Evolutionary conservation across 2,113 vertebrate genomes (phyloP), one percentile per base, ranked within the genome.

Genomic region (Phodopus roborovskii): DNA sequence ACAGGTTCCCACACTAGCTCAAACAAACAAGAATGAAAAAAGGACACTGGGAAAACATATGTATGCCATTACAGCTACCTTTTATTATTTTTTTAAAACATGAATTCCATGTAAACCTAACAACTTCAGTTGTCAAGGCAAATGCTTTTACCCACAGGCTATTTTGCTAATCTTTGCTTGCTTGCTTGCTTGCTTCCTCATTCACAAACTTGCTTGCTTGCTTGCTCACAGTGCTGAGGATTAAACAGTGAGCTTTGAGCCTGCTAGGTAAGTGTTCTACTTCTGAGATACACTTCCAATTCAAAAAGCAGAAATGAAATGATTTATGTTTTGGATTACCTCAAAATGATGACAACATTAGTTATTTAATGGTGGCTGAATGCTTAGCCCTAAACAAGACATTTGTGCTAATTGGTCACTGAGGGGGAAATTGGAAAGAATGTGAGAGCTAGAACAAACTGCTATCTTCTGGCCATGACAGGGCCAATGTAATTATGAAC

Each of bases 301-400:
- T 9, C 39, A 48, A 66, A 85, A 85, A 60, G 28, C 42, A 85
- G 42, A 92, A 96, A 71, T 84, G 71, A 71, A 92, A 97, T 24
- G 42, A 70, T 79, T 79, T 95, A 42, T 39, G 81, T 66, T 94
- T 33, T 33, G n/a, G 26, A 30, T n/a, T 62, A 79, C 9, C 12
- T 78, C 77, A 70, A 87, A 17, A 86, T 74, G 53, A 36, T 88
- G n/a, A 45, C 56, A 82, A 39, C 11, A 82, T 26, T 60, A 60
- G 20, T n/a, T n/a, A 81, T 5, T 81, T 58, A 58, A 39, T 12
- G 20, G 22, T 39, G 11, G 20, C 10, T 82, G 33, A 60, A 11
- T 15, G 11, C 20, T 60, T 56, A 26, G n/a, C 12, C 56, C n/a
- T 60, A 82, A 79, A 60, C 12, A 60, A 60, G 22, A 82, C 58